phyloP scores from a whole-genome alignment of 1,140 invertebrate species.

The Apis cerana region DNA sequence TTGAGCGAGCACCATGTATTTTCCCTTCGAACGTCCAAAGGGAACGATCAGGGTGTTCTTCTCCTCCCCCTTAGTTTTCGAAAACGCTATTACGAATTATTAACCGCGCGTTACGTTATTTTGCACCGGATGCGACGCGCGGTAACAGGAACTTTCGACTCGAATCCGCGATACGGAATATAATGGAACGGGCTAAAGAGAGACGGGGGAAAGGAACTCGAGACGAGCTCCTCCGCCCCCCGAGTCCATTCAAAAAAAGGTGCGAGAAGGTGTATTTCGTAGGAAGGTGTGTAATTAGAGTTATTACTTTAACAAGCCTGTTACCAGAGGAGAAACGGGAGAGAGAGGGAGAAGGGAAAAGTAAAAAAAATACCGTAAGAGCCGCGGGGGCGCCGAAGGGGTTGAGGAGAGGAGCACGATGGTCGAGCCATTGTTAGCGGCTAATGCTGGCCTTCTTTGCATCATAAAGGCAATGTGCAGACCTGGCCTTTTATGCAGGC shows the following conservation, averaged over 20 bases:
- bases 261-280: conserved; percentile 71
- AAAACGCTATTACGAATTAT: conserved; percentile 40
- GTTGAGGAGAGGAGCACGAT: neutral
- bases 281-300: conserved; percentile 70
- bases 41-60: neutral
- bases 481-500: conserved; percentile 62
- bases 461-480: conserved; percentile 68
- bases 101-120: conserved; percentile 36
- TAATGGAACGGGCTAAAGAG: conserved; percentile 19
- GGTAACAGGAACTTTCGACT: conserved; percentile 59
- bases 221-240: conserved; percentile 16
- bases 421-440: conserved; percentile 66
- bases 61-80: neutral
- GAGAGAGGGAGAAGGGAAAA: too few relatives aligned
- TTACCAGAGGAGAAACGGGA: conserved; percentile 59
- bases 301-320: conserved; percentile 74
- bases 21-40: neutral
- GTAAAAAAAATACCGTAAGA: conserved; percentile 13
- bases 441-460: conserved; percentile 73
- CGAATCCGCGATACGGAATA: conserved; percentile 41
- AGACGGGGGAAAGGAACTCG: conserved; percentile 7
- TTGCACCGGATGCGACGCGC: conserved; percentile 48
- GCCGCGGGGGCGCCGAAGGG: neutral
- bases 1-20: neutral
- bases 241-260: conserved; percentile 59